Conservation (phyloP, 2,113 vertebrate species). For the Philantomba maxwellii region DNA sequence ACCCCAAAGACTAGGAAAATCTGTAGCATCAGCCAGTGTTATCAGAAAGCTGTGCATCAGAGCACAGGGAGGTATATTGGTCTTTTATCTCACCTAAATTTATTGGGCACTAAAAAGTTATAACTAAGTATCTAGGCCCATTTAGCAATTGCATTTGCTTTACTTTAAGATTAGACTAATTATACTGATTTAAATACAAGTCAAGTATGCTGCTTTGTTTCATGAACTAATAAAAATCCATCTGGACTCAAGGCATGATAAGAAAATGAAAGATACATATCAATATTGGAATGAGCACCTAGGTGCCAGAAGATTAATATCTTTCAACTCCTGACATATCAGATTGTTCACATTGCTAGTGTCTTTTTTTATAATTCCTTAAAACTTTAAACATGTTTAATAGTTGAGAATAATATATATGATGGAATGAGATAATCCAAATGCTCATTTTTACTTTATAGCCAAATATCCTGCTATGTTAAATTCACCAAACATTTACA, state of each 20-base stretch:
- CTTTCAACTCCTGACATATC: neutral
- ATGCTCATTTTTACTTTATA: neutral
- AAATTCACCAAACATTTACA: neutral
- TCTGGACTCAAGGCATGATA: neutral
- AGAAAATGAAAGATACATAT: conserved; percentile 34
- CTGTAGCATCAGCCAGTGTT: neutral
- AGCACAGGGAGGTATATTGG: neutral
- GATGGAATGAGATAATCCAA: neutral
- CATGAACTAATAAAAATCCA: conserved; percentile 39
- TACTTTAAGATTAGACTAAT: conserved; percentile 40
- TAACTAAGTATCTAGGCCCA: conserved; percentile 31
- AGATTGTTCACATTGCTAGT: neutral
- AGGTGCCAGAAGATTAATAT: neutral
- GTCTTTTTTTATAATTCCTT: neutral
- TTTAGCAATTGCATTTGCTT: conserved; percentile 34
- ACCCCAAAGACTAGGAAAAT: neutral
- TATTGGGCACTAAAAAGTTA: conserved; percentile 24
- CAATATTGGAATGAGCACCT: neutral
- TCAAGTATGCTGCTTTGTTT: conserved; percentile 19
- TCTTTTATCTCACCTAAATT: conserved; percentile 32
- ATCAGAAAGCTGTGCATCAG: neutral
- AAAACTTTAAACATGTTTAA: neutral
- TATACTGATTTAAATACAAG: conserved; percentile 39
- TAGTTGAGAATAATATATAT: neutral
- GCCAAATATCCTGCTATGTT: neutral